Conservation (phyloP, 53 echinoderm and acorn worm genomes). For the Actinopyga echinites region DNA sequence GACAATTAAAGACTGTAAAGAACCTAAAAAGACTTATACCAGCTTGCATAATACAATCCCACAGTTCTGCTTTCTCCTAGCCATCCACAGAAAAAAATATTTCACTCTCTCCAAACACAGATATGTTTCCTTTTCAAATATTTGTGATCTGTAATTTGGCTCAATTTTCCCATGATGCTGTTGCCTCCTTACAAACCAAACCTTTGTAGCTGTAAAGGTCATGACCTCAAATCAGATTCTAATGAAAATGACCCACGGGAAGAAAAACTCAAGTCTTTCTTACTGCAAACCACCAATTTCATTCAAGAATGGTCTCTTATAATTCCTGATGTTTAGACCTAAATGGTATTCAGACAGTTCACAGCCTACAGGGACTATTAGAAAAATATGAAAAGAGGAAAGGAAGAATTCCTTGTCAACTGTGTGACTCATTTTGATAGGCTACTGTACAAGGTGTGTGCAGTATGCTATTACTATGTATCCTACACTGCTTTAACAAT, state of each 20-base stretch:
- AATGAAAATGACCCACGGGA: constrained; percentile 26
- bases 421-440: no score
- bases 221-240: background rate
- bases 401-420: no score
- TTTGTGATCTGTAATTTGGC: constrained; percentile 6
- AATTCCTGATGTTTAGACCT: no score
- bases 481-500: no score
- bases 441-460: no score
- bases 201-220: constrained; percentile 4
- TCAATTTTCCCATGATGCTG: constrained; percentile 24
- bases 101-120: background rate
- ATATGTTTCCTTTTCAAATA: constrained; percentile 27
- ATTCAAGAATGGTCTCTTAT: background rate
- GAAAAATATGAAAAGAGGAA: no score
- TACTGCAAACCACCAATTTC: background rate
- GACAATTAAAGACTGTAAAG: no score
- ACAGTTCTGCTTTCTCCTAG: no score
- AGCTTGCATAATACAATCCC: no score
- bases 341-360: background rate
- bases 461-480: no score
- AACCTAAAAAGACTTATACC: no score
- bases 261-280: background rate
- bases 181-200: background rate
- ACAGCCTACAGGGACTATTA: constrained; percentile 13
- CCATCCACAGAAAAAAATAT: no score